A percentile compares a stretch with the other conserved stretches of the same genome.
phyloP scores from a whole-genome alignment of 2,113 vertebrate genomes.

The Pleuronectes platessa region DNA sequence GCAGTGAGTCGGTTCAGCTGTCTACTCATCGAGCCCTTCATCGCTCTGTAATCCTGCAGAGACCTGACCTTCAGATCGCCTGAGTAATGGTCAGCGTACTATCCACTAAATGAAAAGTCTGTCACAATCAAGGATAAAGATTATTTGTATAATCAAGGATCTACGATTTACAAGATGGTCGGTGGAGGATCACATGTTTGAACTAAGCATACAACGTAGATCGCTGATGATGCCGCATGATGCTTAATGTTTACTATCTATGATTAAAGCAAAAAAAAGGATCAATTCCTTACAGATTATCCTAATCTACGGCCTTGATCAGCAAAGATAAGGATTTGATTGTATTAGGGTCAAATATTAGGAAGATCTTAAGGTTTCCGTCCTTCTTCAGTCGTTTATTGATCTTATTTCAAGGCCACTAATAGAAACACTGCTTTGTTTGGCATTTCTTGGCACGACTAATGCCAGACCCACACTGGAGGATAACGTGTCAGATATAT shows the following conservation, averaged over 20 bases:
- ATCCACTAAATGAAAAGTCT: constrained; percentile 53
- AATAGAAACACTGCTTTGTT: constrained; percentile 18
- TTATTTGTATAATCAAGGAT: constrained; percentile 24
- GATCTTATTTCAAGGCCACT: constrained; percentile 23
- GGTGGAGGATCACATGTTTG: background rate
- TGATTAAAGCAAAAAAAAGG: constrained; percentile 19
- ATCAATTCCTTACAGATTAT: constrained; percentile 24
- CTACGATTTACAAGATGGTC: background rate
- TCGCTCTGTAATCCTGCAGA: constrained; percentile 62
- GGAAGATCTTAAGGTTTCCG: background rate
- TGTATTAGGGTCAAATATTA: constrained; percentile 45
- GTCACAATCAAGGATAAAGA: constrained; percentile 37
- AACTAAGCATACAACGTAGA: background rate
- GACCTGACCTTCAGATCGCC: constrained; percentile 63
- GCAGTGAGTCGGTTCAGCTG: constrained; percentile 38
- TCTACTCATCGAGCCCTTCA: constrained; percentile 57
- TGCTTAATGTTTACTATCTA: background rate
- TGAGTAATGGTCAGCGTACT: constrained; percentile 32
- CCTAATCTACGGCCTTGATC: constrained; percentile 39
- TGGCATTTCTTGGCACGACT: constrained; percentile 34
- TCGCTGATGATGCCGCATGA: background rate
- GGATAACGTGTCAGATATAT: background rate
- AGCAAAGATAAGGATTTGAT: constrained; percentile 27
- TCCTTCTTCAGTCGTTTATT: background rate
- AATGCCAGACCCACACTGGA: background rate